Evolutionary conservation across 1,140 invertebrate genomes (phyloP).

Genomic region (Lerema accius): DNA sequence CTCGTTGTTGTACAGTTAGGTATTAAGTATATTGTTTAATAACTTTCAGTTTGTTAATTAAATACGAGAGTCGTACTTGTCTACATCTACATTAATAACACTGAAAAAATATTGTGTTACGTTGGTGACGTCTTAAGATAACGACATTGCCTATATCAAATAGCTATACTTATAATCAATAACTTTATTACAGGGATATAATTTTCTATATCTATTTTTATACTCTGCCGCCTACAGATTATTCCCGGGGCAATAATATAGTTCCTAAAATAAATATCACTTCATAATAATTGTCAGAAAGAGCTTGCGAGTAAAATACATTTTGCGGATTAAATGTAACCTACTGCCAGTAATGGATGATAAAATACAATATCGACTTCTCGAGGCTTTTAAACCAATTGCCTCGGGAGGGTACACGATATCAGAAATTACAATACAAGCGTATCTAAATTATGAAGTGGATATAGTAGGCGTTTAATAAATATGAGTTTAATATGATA

Average conservation of each 20-base stretch:
- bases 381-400: slow-evolving; percentile 50
- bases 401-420: slow-evolving; percentile 43
- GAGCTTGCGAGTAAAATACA: background rate
- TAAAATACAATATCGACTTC: slow-evolving; percentile 40
- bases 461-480: too few species aligned
- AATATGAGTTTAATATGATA: too few species aligned
- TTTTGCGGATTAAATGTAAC: slow-evolving; percentile 13
- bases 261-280: background rate
- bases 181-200: too few species aligned
- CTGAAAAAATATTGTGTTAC: too few species aligned
- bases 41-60: background rate
- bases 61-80: too few species aligned
- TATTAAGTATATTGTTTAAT: background rate
- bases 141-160: too few species aligned
- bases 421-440: slow-evolving; percentile 31
- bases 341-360: slow-evolving; percentile 6
- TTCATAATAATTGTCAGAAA: background rate
- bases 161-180: too few species aligned
- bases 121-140: too few species aligned
- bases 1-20: slow-evolving; percentile 3
- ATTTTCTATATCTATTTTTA: too few species aligned
- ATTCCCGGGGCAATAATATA: too few species aligned
- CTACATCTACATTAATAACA: too few species aligned
- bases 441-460: slow-evolving; percentile 5
- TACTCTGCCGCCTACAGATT: too few species aligned